phyloP scores from a whole-genome alignment of 2,888 invertebrate genomes.

The Sminthurides aquaticus region DNA sequence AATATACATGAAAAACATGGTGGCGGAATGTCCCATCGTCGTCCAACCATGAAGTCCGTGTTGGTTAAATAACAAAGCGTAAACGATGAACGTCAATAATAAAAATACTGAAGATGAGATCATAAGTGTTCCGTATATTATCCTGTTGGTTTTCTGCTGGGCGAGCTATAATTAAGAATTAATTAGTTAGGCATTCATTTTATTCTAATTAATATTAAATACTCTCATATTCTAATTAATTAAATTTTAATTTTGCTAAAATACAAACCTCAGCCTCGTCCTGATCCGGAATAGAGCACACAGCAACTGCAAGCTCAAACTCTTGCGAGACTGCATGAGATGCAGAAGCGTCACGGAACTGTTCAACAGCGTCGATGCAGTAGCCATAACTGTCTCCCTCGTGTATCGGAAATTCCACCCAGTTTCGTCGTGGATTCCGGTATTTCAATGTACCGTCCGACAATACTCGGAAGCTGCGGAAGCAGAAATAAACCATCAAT shows the following conservation, averaged over 20 bases:
- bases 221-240: too few species aligned
- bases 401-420: neutral
- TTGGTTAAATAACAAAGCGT: conserved; percentile 14
- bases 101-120: conserved; percentile 17
- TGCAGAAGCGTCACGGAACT: neutral
- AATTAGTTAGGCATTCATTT: neutral
- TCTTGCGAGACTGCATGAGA: neutral
- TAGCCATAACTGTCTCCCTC: neutral
- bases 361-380: conserved; percentile 3
- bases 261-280: neutral
- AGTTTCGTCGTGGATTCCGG: conserved; percentile 3
- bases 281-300: neutral
- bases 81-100: conserved; percentile 17
- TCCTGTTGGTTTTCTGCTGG: neutral
- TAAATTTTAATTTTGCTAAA: too few species aligned
- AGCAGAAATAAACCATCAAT: neutral
- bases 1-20: conserved; percentile 21
- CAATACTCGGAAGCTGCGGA: conserved; percentile 3
- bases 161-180: neutral
- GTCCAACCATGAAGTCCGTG: conserved; percentile 22
- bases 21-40: conserved; percentile 17
- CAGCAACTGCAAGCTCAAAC: neutral
- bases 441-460: conserved; percentile 3
- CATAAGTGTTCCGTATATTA: conserved; percentile 16
- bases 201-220: neutral